Percentiles rank a stretch among this genome's conserved stretches.
Evolutionary conservation across 2,888 invertebrate species (phyloP).

Genomic region (Drosophila algonquin): DNA sequence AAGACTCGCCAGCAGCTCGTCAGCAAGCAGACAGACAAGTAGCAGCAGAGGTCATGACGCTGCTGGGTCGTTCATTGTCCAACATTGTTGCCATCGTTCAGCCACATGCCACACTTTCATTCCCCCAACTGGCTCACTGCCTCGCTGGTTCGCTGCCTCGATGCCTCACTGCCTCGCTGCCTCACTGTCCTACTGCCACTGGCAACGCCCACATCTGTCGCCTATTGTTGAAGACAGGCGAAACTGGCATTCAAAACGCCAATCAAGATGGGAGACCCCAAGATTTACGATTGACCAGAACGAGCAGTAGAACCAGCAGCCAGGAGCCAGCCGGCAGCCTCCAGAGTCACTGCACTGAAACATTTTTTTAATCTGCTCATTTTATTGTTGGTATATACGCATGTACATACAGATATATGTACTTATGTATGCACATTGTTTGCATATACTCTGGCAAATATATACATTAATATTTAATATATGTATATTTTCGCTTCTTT

Average conservation of each 20-base stretch:
- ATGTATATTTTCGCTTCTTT: neutral
- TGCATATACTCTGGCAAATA: neutral
- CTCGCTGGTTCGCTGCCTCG: no score
- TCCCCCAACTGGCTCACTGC: neutral
- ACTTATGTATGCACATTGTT: neutral
- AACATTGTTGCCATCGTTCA: constrained; percentile 29
- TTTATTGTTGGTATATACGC: constrained; percentile 2
- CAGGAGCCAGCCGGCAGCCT: neutral
- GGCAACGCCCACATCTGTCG: constrained; percentile 54
- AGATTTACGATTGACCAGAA: constrained; percentile 68
- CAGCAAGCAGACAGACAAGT: constrained; percentile 30
- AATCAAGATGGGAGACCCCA: constrained; percentile 56
- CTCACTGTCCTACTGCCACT: neutral
- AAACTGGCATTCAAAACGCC: constrained; percentile 60
- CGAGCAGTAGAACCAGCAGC: constrained; percentile 23
- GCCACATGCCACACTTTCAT: constrained; percentile 16
- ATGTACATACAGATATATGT: neutral
- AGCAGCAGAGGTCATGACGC: constrained; percentile 63
- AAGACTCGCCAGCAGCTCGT: constrained; percentile 41
- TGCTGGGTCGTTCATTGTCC: constrained; percentile 63
- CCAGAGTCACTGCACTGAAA: constrained; percentile 8
- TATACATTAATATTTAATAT: neutral
- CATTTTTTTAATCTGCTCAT: constrained; percentile 13
- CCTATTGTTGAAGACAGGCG: constrained; percentile 58
- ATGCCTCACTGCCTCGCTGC: no score